These are phyloP conservation scores for Auanema freiburgensis DNA, from an alignment of 2,888 invertebrate species.

Conservation along the genomic window DNA sequence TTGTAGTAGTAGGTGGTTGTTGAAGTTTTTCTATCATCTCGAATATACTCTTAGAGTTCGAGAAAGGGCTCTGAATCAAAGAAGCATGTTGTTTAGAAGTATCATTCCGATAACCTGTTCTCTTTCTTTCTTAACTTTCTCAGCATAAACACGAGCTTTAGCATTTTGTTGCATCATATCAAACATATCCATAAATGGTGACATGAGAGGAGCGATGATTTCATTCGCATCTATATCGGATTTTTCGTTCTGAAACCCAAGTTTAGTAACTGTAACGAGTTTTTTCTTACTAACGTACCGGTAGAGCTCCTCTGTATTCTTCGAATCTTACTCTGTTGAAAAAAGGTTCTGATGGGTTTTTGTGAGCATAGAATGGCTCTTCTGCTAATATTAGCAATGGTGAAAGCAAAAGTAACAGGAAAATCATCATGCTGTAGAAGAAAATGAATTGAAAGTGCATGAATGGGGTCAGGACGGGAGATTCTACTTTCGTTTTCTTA, in stretches of 20 bases:
- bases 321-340: slow-evolving; percentile 15
- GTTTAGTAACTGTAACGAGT: background rate
- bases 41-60: slow-evolving; percentile 36
- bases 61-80: slow-evolving; percentile 25
- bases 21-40: slow-evolving; percentile 43
- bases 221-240: slow-evolving; percentile 51
- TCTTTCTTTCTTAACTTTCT: slow-evolving; percentile 30
- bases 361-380: slow-evolving; percentile 17
- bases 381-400: background rate
- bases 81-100: too few species aligned
- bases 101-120: slow-evolving; percentile 12
- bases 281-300: slow-evolving; percentile 2
- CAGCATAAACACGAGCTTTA: slow-evolving; percentile 38
- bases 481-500: slow-evolving; percentile 12
- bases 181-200: slow-evolving; percentile 50
- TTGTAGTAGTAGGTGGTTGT: slow-evolving; percentile 44
- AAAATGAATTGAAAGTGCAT: slow-evolving; percentile 3
- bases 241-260: slow-evolving; percentile 30
- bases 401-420: slow-evolving; percentile 2
- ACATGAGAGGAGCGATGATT: slow-evolving; percentile 51
- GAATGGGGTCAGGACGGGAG: slow-evolving; percentile 15
- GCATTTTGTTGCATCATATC: slow-evolving; percentile 49
- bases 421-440: slow-evolving; percentile 5
- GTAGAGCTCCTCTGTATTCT: slow-evolving; percentile 15
- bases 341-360: background rate